Evolutionary conservation across 2,113 vertebrate species (phyloP), one percentile per base, ranked within the genome.

Genomic region (Corynorhinus townsendii): DNA sequence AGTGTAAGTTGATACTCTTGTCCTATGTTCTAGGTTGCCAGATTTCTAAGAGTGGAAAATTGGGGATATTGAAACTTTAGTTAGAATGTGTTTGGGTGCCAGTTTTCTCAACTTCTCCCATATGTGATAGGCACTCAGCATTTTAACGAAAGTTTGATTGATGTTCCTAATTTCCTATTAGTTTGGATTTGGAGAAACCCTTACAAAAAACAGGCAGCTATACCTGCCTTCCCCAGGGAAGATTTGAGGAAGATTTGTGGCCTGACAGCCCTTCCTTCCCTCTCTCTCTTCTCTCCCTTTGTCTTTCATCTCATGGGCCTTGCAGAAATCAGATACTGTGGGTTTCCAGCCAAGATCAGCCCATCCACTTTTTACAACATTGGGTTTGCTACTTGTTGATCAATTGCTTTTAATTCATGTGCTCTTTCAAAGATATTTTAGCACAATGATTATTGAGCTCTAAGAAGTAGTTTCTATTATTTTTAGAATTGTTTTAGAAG

Each of bases 101-200:
- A 75, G 0, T 24, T 90, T 83, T 45, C 54, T 79, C 68, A 79
- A 1, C 75, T 82, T 93, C 47, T 94, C 38, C 35, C 17, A 30
- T 20, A 24, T 49, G 56, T 4, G 11, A 38, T 35, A 47, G 69
- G 56, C 62, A 84, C 69, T 89, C 83, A 90, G 28, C 33, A 45
- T 93, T 94, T 95, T 87, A 86, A 90, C 89, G 28, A 15, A 80
- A 54, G 12, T 89, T 83, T 87, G 49, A 87, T 54, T 38, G 35
- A 30, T 89, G 19, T 80, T 94, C 91, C 69, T 35, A 64, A 16
- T 77, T 83, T 59, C 17, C 85, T 68, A 30, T 69, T 79, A n/a
- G 14, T 93, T 83, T 93, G n/a, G 83, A 43, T 91, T 79, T 95
- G 79, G 17, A 89, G 35, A 69, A 75, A 69, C 16, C 52, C 47